Base-by-base conservation (phyloP, 2,888 invertebrate genomes). In the Eubasilissa splendida region DNA sequence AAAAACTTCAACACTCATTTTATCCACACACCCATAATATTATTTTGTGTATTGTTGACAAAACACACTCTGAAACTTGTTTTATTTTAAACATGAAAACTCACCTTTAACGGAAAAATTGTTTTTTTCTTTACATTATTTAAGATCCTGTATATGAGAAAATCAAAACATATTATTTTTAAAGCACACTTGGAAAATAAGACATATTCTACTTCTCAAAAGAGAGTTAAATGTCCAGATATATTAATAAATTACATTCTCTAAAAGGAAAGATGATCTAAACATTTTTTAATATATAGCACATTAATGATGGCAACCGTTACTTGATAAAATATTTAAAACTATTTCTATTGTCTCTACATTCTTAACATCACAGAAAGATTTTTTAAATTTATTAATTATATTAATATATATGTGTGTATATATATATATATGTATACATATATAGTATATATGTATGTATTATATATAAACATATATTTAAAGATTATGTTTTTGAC, bases 281-380 rank as follows among this genome's bases (percentile, higher is more conserved):
- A 60, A 22, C 11, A 60, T 60, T 60, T n/a, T 60, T 60, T n/a
- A 60, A 31, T 33, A 31, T 65, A 65, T 65, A 65, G 65, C 65
- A 65, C 65, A 65, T 33, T 65, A 33, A 65, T 65, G 65, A 65
- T 65, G 65, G 65, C 65, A 65, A 65, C 14, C 65, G 7, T 65
- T 31, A 65, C 31, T 22, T 65, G 65, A 33, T 65, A 65, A 65
- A 65, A 70, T 77, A 77, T 71, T 54, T 71, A 77, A 71, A 63
- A 73, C 65, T 80, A 63, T 80, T 60, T 76, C 82, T 83, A 80
- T 84, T 81, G 82, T 84, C 84, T 80, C 82, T 83, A 81, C 76
- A 81, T 82, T 83, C 70, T 82, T 82, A 82, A 80, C 84, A 84
- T 84, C 84, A 84, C 84, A 84, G 84, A 83, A 84, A 82, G 76